These are phyloP conservation scores for Acinonyx jubatus DNA, from an alignment of 2,113 vertebrate species.

Conservation along the genomic window DNA sequence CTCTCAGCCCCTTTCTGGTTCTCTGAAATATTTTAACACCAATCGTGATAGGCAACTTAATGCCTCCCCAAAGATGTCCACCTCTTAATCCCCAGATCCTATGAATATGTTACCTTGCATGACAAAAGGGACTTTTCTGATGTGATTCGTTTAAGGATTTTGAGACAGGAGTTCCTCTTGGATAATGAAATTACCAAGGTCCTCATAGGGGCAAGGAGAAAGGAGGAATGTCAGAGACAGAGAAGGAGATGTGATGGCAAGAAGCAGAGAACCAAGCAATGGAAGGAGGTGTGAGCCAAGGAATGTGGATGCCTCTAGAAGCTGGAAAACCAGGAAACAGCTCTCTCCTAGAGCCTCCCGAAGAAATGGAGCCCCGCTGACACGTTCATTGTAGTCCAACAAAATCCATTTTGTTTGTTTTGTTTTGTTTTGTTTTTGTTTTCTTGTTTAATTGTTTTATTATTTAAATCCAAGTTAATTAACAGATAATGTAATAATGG, in stretches of 20 bases:
- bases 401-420: too few relatives aligned
- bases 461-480: too few relatives aligned
- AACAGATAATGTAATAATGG: too few relatives aligned
- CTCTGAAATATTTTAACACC: background rate
- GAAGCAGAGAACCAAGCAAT: too few relatives aligned
- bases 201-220: background rate
- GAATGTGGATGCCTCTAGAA: background rate
- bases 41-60: background rate
- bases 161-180: background rate
- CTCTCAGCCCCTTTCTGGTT: background rate
- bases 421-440: too few relatives aligned
- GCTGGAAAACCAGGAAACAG: background rate
- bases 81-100: background rate
- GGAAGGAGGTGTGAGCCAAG: fast-evolving
- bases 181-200: background rate
- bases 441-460: too few relatives aligned
- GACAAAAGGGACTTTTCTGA: background rate
- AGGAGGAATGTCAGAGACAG: background rate
- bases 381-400: background rate
- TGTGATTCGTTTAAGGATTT: background rate
- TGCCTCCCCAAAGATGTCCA: background rate
- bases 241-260: background rate
- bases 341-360: background rate
- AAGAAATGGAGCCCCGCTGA: background rate
- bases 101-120: background rate